phyloP scores from a whole-genome alignment of 1,140 invertebrate genomes.

The Arion vulgaris region DNA sequence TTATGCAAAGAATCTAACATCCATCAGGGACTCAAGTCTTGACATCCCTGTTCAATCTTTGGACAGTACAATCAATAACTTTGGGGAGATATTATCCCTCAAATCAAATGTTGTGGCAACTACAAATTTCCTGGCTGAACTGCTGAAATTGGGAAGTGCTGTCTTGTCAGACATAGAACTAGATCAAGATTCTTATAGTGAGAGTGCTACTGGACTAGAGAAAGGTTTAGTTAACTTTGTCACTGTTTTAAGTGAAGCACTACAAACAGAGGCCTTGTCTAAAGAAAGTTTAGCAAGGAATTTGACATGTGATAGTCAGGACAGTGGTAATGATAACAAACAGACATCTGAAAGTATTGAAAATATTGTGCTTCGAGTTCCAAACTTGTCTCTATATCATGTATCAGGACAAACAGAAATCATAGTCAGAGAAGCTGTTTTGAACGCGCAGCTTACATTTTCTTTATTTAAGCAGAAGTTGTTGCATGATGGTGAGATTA shows the following conservation, averaged over 20 bases:
- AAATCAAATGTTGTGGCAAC: constrained; percentile 53
- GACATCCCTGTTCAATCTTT: constrained; percentile 48
- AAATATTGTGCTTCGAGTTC: constrained; percentile 16
- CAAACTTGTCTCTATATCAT: constrained; percentile 48
- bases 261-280: constrained; percentile 58
- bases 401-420: constrained; percentile 40
- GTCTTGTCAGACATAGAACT: constrained; percentile 46
- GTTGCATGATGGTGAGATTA: constrained; percentile 57
- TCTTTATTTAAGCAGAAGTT: constrained; percentile 63
- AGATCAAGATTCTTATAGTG: constrained; percentile 15
- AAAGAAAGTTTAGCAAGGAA: constrained; percentile 45
- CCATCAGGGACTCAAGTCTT: constrained; percentile 23
- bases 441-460: constrained; percentile 63
- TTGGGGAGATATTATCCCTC: constrained; percentile 56
- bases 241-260: constrained; percentile 51
- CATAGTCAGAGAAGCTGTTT: constrained; percentile 61
- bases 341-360: neutral
- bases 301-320: neutral
- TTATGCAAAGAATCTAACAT: constrained; percentile 29
- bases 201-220: constrained; percentile 34
- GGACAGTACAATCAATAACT: constrained; percentile 52
- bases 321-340: neutral
- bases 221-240: constrained; percentile 41
- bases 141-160: constrained; percentile 51
- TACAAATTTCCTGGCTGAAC: constrained; percentile 49